Conservation (phyloP, 1,140 invertebrate species). For the Drosophila murphyi region DNA sequence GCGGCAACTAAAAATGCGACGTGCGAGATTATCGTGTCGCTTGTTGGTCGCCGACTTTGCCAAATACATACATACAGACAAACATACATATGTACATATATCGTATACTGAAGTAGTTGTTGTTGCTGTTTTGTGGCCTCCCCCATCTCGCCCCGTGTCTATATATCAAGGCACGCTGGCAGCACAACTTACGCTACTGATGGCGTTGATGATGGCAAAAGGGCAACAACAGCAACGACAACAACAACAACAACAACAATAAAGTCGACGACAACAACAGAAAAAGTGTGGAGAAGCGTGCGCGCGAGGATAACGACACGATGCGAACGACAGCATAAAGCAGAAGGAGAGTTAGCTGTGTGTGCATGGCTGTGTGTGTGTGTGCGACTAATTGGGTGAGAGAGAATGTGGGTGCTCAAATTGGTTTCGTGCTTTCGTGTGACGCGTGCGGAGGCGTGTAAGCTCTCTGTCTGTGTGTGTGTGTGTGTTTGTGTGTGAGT, state of each 20-base stretch:
- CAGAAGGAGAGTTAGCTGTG: constrained; percentile 11
- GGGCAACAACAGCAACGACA: constrained; percentile 68
- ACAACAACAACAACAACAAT: background rate
- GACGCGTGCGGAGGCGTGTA: constrained; percentile 82
- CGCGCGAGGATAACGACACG: constrained; percentile 81
- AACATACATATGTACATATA: constrained; percentile 10
- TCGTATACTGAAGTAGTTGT: constrained; percentile 45
- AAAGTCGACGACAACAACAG: background rate
- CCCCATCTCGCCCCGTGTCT: constrained; percentile 13
- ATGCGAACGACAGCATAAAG: constrained; percentile 41
- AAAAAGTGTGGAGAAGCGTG: constrained; percentile 74
- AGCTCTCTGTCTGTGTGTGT: constrained; percentile 51
- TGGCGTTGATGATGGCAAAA: constrained; percentile 80
- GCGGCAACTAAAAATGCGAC: constrained; percentile 81
- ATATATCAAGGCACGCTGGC: constrained; percentile 62
- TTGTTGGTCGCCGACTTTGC: constrained; percentile 68
- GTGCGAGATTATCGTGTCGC: constrained; percentile 82
- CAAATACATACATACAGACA: constrained; percentile 37
- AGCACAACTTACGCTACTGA: constrained; percentile 80
- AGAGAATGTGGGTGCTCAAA: constrained; percentile 82
- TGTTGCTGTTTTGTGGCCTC: constrained; percentile 74
- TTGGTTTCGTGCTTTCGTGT: constrained; percentile 82
- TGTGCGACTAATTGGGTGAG: constrained; percentile 82
- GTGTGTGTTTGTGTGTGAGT: constrained; percentile 12
- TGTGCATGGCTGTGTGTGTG: constrained; percentile 40